Base-by-base conservation (phyloP, 2,888 invertebrate genomes). In the Odontothrips loti region DNA sequence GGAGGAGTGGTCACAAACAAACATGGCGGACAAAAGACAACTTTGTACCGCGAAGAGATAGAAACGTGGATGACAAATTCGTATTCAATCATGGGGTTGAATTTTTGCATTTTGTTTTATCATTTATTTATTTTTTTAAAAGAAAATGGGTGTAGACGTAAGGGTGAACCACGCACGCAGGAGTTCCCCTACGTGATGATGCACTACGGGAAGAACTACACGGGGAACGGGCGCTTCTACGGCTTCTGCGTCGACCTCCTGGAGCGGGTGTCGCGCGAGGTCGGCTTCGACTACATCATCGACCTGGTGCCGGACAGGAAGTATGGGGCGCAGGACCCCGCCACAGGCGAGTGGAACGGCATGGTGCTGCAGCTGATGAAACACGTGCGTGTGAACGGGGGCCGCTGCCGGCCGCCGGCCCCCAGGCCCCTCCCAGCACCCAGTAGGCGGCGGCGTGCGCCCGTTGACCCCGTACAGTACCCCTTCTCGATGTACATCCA, bases 161-260 rank as follows among this genome's bases (percentile, higher is more conserved):
- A 43, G 34, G 34, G 15, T 51, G 58, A 15, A 0, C 82, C 80
- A 0, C 11, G 81, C 81, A 48, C 83, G 82, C 87, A 93, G 93
- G 92, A 93, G 87, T 90, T 89, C 68, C 93, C 93, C 0, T 93
- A 93, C 87, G 92, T 94, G 83, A 93, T 93, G 93, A 91, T 93
- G 91, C 91, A 91, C 85, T 89, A 89, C 83, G 91, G 89, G 83
- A 92, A 91, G 87, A 93, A 92, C 86, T 91, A 90, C 87, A 92
- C 92, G 17, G 93, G 93, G 79, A 94, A 95, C 86, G 90, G 90
- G 83, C 89, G 93, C 82, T 95, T 93, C 88, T 93, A 92, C 87
- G 94, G 94, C 80, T 95, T 94, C 87, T 94, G 94, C 87, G 92
- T 94, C 83, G 94, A 95, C 86, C 89, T 94, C 79, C 89, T 94